phyloP scores from a whole-genome alignment of 2,888 invertebrate species.

The Bugula neritina region DNA sequence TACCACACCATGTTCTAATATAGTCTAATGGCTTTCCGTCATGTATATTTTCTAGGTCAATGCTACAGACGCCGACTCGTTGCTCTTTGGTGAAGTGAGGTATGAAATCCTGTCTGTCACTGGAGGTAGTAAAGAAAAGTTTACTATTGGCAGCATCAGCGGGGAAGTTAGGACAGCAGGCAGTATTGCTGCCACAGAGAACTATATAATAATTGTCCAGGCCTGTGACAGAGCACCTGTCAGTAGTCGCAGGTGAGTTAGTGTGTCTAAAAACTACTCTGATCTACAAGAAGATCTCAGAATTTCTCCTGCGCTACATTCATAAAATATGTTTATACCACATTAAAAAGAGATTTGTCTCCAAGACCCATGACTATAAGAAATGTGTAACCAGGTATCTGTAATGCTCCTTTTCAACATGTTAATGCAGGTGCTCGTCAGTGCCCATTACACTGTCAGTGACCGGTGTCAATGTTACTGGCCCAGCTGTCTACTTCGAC shows the following conservation, averaged over 20 bases:
- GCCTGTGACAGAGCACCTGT: conserved; percentile 17
- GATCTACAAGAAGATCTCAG: no score
- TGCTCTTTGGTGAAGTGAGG: conserved; percentile 18
- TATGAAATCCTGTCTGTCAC: neutral
- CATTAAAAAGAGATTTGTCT: no score
- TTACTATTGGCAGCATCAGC: neutral
- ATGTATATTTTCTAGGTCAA: neutral
- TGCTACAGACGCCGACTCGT: neutral
- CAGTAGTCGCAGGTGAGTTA: conserved; percentile 6
- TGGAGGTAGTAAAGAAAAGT: neutral
- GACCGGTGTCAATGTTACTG: neutral
- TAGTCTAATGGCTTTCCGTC: no score
- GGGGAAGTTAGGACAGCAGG: neutral
- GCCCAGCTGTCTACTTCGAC: neutral
- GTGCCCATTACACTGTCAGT: neutral
- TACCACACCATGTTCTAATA: no score
- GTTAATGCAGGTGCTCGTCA: conserved; percentile 4
- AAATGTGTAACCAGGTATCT: no score
- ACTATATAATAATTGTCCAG: neutral
- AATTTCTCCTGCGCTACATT: neutral
- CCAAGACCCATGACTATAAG: no score
- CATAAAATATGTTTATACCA: neutral
- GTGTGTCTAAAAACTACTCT: no score
- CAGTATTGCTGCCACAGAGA: neutral
- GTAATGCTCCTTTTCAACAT: no score